Percentiles rank a stretch among this genome's conserved stretches.
Conservation (phyloP, 2,888 invertebrate genomes). For the Augochlorella aurata region DNA sequence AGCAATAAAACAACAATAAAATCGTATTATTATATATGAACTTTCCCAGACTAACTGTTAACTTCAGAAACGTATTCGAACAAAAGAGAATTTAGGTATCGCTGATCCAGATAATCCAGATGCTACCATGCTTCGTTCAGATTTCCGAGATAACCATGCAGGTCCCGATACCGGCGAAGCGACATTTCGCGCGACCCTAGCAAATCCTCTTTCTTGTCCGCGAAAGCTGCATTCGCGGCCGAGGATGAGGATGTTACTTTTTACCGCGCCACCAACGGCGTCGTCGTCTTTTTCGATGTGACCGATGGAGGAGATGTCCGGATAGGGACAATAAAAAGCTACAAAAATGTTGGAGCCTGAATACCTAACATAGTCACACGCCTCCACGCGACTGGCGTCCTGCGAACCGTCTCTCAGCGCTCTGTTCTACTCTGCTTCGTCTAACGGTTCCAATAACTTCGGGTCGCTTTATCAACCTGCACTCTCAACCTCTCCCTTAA, state of each 20-base stretch:
- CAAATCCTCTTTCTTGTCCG: constrained; percentile 3
- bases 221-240: constrained; percentile 26
- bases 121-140: not conserved
- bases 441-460: constrained; percentile 48
- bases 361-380: constrained; percentile 77
- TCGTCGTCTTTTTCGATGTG: constrained; percentile 34
- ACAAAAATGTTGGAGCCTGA: constrained; percentile 70
- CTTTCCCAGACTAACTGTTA: too few species aligned
- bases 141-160: not conserved
- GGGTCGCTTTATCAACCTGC: constrained; percentile 36
- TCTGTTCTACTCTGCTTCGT: constrained; percentile 35
- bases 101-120: too few species aligned
- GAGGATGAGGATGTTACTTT: constrained; percentile 67
- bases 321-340: constrained; percentile 70
- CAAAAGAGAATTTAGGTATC: too few species aligned
- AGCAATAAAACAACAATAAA: too few species aligned
- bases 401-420: constrained; percentile 33
- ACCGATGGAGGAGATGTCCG: constrained; percentile 36
- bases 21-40: too few species aligned
- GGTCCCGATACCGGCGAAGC: not conserved
- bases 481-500: constrained; percentile 23
- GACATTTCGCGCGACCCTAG: not conserved
- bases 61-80: too few species aligned
- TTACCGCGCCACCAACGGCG: constrained; percentile 41
- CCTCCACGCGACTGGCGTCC: constrained; percentile 75